These are phyloP conservation scores for Prietella phreatophila DNA, from an alignment of 2,113 vertebrate species.

Conservation along the genomic window DNA sequence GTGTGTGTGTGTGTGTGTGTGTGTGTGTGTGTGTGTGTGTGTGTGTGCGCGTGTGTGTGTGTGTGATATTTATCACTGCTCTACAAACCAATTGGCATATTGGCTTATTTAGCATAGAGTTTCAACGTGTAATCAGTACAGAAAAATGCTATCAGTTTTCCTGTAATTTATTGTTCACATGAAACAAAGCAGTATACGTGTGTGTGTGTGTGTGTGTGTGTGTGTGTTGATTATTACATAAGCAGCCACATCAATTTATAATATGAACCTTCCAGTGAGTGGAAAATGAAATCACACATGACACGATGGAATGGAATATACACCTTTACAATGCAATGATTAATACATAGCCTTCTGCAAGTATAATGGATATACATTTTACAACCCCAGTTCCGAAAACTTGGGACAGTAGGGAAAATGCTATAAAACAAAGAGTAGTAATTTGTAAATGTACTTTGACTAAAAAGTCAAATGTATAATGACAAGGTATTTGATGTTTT, in stretches of 20 bases:
- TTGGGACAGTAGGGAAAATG: too few relatives aligned
- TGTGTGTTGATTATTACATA: neutral
- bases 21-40: neutral
- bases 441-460: too few relatives aligned
- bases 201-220: neutral
- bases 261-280: neutral
- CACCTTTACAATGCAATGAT: neutral
- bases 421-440: too few relatives aligned
- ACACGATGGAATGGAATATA: neutral
- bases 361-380: neutral
- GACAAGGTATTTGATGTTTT: too few relatives aligned
- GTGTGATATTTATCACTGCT: neutral
- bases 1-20: neutral
- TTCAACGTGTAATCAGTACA: neutral
- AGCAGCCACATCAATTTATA: neutral
- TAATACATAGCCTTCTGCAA: neutral
- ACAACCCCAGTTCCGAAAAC: too few relatives aligned
- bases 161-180: neutral
- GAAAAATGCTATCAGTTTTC: neutral
- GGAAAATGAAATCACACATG: neutral
- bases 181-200: neutral
- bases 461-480: too few relatives aligned
- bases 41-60: neutral
- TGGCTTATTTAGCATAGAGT: neutral
- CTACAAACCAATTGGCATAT: neutral